Evolutionary conservation across 2,113 vertebrate species (phyloP).

Genomic region (Antennarius striatus): DNA sequence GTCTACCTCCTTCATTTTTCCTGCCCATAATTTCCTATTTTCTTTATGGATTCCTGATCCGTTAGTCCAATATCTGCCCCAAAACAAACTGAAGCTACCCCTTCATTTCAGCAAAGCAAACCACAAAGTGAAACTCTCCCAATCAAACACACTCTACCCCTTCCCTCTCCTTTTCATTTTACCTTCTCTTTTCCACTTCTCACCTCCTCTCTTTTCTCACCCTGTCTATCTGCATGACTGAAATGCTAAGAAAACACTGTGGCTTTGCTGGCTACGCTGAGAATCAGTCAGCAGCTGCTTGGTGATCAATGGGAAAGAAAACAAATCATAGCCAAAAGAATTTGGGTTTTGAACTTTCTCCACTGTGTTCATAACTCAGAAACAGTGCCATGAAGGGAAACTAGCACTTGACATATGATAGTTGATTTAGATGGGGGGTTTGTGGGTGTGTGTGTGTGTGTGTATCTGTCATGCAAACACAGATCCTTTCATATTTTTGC

Average conservation of each 20-base stretch:
- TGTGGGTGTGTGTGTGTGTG: not conserved
- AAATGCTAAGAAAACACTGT: slow-evolving; percentile 76
- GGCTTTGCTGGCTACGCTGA: slow-evolving; percentile 69
- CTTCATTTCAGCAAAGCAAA: slow-evolving; percentile 10
- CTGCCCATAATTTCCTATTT: not conserved
- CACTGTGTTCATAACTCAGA: slow-evolving; percentile 53
- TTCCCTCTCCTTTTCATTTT: slow-evolving; percentile 18
- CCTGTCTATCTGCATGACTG: slow-evolving; percentile 64
- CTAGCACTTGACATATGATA: slow-evolving; percentile 49
- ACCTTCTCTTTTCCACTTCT: slow-evolving; percentile 36
- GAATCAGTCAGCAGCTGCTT: slow-evolving; percentile 72
- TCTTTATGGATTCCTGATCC: not conserved
- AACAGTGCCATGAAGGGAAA: slow-evolving; percentile 48
- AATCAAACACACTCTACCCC: slow-evolving; percentile 3
- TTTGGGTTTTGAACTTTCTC: slow-evolving; percentile 64
- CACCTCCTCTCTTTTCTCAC: slow-evolving; percentile 53
- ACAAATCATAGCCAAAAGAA: slow-evolving; percentile 75
- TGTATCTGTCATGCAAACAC: not conserved
- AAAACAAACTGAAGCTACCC: not conserved
- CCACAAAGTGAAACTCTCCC: slow-evolving; percentile 1
- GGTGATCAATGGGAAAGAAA: slow-evolving; percentile 80
- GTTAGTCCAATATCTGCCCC: not conserved
- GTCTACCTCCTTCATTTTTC: not conserved
- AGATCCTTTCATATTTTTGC: not conserved
- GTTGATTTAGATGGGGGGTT: slow-evolving; percentile 12